These are phyloP conservation scores for Pangasius sanitwongsei DNA, from an alignment of 2,797 vertebrate genomes.

Conservation along the genomic window DNA sequence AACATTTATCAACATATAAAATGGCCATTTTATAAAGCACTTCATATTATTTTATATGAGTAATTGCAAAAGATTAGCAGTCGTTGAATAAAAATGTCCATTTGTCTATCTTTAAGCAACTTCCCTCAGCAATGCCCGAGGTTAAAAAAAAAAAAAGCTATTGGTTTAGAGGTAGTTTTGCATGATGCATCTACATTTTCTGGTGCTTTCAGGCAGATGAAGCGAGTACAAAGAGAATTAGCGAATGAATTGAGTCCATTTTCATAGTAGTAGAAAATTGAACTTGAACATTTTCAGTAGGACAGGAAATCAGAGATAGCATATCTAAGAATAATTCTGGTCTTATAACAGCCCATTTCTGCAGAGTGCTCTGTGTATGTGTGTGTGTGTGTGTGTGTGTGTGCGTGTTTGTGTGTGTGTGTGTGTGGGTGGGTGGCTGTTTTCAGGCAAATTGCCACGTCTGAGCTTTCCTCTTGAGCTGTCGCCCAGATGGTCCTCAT, in stretches of 20 bases:
- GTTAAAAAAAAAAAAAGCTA: too few species aligned
- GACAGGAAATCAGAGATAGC: slow-evolving; percentile 4
- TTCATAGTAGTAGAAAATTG: not conserved
- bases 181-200: slow-evolving; percentile 23
- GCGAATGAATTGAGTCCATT: not conserved
- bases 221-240: not conserved
- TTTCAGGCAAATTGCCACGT: slow-evolving; percentile 54
- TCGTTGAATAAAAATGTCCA: not conserved
- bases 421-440: slow-evolving; percentile 12
- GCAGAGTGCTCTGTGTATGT: not conserved
- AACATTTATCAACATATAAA: not conserved
- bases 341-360: not conserved
- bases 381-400: slow-evolving; percentile 18
- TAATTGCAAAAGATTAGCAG: not conserved
- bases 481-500: slow-evolving; percentile 58
- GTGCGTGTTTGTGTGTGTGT: not conserved
- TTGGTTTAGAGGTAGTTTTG: slow-evolving; percentile 25
- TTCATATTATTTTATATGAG: not conserved
- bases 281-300: not conserved
- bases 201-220: not conserved
- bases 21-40: not conserved
- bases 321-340: slow-evolving; percentile 9
- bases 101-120: not conserved
- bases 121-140: not conserved
- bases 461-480: slow-evolving; percentile 53